Conservation (phyloP, 2,888 invertebrate genomes). For the Plemyria rubiginata region DNA sequence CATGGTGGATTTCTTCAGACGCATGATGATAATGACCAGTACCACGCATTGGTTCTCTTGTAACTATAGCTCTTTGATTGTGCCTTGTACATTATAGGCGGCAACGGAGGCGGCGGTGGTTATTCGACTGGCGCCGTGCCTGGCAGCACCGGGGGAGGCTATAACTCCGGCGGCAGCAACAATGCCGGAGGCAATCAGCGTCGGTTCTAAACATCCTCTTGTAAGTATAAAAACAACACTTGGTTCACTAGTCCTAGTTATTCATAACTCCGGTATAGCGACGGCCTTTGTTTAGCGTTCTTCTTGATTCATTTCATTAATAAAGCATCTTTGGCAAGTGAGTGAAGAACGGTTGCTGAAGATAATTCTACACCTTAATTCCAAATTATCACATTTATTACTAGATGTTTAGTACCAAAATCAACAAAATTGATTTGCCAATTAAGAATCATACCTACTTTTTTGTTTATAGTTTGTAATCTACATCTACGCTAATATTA, state of each 20-base stretch:
- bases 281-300: not conserved
- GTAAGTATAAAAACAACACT: constrained; percentile 58
- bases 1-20: too few relatives aligned
- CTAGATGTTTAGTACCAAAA: too few relatives aligned
- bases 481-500: too few relatives aligned
- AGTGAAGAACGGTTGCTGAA: too few relatives aligned
- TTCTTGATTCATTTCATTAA: not conserved
- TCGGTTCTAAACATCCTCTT: constrained; percentile 68
- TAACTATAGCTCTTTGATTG: constrained; percentile 18
- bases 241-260: not conserved
- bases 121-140: constrained; percentile 54
- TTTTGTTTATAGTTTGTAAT: too few relatives aligned
- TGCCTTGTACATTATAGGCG: constrained; percentile 33
- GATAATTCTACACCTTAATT: too few relatives aligned
- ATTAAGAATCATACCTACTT: too few relatives aligned
- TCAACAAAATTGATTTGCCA: too few relatives aligned
- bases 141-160: constrained; percentile 55
- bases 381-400: too few relatives aligned
- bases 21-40: too few relatives aligned
- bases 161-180: constrained; percentile 50
- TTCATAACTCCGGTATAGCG: not conserved
- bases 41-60: not conserved
- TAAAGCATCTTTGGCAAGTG: too few relatives aligned
- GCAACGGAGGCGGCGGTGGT: constrained; percentile 42
- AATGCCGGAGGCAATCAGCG: constrained; percentile 57